Percentiles rank a stretch among this genome's conserved stretches.
Conservation (phyloP, 2,797 vertebrate genomes). For the Astyanax mexicanus region DNA sequence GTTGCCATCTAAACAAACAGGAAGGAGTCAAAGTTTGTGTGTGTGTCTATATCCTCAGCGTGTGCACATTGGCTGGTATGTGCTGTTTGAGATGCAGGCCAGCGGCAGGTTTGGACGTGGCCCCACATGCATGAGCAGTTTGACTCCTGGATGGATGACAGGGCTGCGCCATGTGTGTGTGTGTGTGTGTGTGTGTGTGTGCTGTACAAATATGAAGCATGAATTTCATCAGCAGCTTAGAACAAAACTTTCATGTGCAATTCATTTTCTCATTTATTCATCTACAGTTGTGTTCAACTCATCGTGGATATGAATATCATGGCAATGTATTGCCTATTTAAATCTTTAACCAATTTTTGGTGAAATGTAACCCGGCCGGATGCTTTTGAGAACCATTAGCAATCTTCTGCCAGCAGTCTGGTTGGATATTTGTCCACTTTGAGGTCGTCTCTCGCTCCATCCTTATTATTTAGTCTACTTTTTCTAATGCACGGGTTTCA, state of each 20-base stretch:
- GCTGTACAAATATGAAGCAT: too few relatives aligned
- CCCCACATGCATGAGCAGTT: conserved; percentile 14
- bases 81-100: background rate
- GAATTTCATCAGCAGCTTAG: background rate
- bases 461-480: too few relatives aligned
- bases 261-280: background rate
- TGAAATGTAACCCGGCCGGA: too few relatives aligned
- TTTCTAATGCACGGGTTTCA: too few relatives aligned
- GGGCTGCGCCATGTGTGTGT: background rate
- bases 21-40: background rate
- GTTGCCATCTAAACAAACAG: too few relatives aligned
- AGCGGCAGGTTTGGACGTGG: background rate
- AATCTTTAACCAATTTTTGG: too few relatives aligned
- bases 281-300: background rate
- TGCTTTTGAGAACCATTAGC: too few relatives aligned
- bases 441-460: too few relatives aligned
- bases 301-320: too few relatives aligned
- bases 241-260: background rate
- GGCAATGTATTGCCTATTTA: too few relatives aligned
- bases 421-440: too few relatives aligned
- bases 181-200: background rate
- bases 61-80: background rate
- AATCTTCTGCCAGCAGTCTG: too few relatives aligned
- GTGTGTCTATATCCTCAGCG: background rate
- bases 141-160: background rate